phyloP scores from a whole-genome alignment of 2,113 vertebrate genomes.

The Sula dactylatra region DNA sequence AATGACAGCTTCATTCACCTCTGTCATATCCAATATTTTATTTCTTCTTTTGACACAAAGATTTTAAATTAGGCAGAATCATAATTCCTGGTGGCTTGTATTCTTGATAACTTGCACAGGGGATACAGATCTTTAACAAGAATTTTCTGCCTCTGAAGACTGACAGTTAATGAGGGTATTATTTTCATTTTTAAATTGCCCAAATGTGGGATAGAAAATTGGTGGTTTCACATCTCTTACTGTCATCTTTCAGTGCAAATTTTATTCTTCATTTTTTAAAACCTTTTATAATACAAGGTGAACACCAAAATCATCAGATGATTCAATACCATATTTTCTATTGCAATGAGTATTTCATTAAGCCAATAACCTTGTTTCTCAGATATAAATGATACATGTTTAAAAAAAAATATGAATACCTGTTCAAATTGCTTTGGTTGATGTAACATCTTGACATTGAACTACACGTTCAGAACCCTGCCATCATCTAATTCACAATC shows the following conservation, averaged over 20 bases:
- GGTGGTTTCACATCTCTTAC: constrained; percentile 2
- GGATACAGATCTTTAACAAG: constrained; percentile 47
- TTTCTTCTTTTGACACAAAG: constrained; percentile 70
- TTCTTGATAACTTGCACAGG: constrained; percentile 16
- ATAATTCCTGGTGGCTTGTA: constrained; percentile 39
- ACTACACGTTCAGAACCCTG: not conserved
- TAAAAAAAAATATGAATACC: not conserved
- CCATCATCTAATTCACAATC: not conserved
- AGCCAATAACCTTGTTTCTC: not conserved
- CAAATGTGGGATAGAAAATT: constrained; percentile 1
- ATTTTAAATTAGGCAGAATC: constrained; percentile 63
- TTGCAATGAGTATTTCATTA: not conserved
- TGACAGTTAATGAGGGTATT: constrained; percentile 60
- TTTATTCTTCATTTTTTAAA: constrained; percentile 28
- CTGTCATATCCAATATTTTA: constrained; percentile 75
- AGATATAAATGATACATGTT: not conserved
- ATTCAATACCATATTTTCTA: not conserved
- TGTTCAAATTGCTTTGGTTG: not conserved
- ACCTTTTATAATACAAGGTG: not conserved
- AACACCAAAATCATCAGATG: not conserved
- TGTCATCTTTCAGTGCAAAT: not conserved
- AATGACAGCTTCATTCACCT: constrained; percentile 81
- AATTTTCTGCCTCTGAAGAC: constrained; percentile 51
- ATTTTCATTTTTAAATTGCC: constrained; percentile 61
- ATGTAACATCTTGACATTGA: constrained; percentile 27